phyloP scores from a whole-genome alignment of 1,140 invertebrate species.

The Zaprionus kolodkinae region DNA sequence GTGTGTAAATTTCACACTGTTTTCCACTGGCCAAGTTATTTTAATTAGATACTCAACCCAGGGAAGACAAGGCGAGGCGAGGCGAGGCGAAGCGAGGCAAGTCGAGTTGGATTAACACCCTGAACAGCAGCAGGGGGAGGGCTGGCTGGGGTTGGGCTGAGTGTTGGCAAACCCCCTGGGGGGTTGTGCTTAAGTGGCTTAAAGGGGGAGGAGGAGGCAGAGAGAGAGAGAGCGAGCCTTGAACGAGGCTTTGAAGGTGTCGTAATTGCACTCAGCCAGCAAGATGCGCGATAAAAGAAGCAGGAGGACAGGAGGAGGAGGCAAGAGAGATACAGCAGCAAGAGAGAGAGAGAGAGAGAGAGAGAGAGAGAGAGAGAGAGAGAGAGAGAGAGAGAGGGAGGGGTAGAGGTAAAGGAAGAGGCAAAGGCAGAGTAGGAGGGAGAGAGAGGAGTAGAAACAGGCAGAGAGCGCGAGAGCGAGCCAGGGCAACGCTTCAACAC shows the following conservation, averaged over 20 bases:
- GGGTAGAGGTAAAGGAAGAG: slow-evolving; percentile 4
- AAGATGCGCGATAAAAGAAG: slow-evolving; percentile 69
- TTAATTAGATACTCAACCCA: slow-evolving; percentile 65
- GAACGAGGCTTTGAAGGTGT: slow-evolving; percentile 70
- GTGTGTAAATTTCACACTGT: slow-evolving; percentile 59
- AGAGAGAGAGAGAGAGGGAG: not conserved
- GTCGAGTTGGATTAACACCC: not conserved
- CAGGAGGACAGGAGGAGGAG: slow-evolving; percentile 37
- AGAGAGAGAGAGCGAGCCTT: slow-evolving; percentile 14
- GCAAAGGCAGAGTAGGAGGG: not conserved
- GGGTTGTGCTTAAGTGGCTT: slow-evolving; percentile 74
- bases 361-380: not conserved
- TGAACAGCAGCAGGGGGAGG: not conserved
- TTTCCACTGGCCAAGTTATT: slow-evolving; percentile 62
- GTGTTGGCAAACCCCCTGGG: slow-evolving; percentile 49
- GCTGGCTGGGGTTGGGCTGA: not conserved
- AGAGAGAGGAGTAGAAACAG: not conserved
- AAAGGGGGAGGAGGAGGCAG: not conserved
- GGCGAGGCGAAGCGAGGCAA: not conserved
- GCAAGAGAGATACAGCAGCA: not conserved
- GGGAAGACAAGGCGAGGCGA: too few species aligned
- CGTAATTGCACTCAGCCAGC: slow-evolving; percentile 78
- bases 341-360: not conserved
- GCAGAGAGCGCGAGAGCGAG: not conserved
- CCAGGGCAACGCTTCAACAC: slow-evolving; percentile 42